Percentiles rank a stretch among this genome's conserved stretches.
phyloP scores from a whole-genome alignment of 37 sponge, comb jelly and placozoan species.

The Cliona cf. orientalis region DNA sequence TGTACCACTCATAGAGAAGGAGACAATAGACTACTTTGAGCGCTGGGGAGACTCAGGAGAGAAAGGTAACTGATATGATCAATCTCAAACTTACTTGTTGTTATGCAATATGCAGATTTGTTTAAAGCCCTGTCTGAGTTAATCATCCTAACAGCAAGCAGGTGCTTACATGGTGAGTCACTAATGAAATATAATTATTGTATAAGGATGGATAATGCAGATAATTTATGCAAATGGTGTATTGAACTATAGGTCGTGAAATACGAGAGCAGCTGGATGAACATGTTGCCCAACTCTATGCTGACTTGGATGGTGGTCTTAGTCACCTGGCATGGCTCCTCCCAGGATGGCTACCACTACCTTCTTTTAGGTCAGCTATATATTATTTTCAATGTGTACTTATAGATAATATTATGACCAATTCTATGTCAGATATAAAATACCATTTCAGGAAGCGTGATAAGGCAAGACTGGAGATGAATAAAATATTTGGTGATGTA shows the following conservation, averaged over 20 bases:
- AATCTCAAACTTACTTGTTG: neutral
- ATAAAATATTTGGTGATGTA: slow-evolving; percentile 67
- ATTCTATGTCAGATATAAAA: no score
- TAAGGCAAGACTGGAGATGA: slow-evolving; percentile 71
- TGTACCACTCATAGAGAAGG: slow-evolving; percentile 77
- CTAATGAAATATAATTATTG: neutral
- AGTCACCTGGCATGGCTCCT: slow-evolving; percentile 88
- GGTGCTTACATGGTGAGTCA: slow-evolving; percentile 83
- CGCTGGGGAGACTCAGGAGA: slow-evolving; percentile 76
- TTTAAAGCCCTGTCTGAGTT: slow-evolving; percentile 85
- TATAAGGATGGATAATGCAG: neutral
- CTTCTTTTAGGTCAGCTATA: slow-evolving; percentile 74
- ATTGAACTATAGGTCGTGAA: slow-evolving; percentile 54
- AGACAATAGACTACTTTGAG: slow-evolving; percentile 77
- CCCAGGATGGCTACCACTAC: slow-evolving; percentile 88
- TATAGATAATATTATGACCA: neutral
- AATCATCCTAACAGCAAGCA: slow-evolving; percentile 85
- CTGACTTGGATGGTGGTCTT: slow-evolving; percentile 87
- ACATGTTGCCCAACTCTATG: slow-evolving; percentile 79
- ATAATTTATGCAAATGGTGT: neutral
- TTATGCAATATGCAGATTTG: slow-evolving; percentile 39
- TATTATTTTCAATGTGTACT: neutral
- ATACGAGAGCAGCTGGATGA: slow-evolving; percentile 78
- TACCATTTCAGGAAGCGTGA: slow-evolving; percentile 65
- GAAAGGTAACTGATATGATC: slow-evolving; percentile 47